Evolutionary conservation across 1,140 invertebrate genomes (phyloP).

Genomic region (Saccostrea echinata): DNA sequence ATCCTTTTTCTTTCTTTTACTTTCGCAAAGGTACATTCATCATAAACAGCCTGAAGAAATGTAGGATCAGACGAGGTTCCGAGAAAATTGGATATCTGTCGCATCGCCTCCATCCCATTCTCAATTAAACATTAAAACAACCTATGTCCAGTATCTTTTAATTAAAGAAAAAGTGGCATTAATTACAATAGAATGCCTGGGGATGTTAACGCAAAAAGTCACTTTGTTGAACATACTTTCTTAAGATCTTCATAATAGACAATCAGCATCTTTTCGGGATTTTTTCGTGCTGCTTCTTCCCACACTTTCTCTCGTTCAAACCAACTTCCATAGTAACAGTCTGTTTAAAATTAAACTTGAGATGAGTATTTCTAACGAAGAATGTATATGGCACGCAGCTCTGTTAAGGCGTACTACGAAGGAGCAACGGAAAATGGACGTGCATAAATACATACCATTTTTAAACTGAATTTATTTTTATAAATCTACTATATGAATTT

Average conservation of each 20-base stretch:
- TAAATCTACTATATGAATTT: no score
- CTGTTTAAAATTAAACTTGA: neutral
- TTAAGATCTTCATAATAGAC: neutral
- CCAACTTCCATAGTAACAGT: neutral
- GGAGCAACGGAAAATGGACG: no score
- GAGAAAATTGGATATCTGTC: neutral
- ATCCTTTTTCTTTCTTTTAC: neutral
- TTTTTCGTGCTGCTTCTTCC: neutral
- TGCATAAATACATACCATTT: no score
- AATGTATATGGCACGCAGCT: no score
- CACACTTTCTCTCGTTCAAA: neutral
- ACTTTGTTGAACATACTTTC: neutral
- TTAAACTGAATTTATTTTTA: no score
- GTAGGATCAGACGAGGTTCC: neutral
- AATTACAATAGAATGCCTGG: no score
- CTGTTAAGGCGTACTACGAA: no score
- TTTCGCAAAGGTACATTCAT: neutral
- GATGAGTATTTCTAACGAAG: no score
- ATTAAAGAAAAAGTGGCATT: no score
- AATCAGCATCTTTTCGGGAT: neutral
- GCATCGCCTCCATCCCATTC: neutral
- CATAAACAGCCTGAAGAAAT: neutral
- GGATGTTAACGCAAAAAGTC: neutral
- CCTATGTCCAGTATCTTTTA: neutral
- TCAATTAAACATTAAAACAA: neutral